phyloP scores from a whole-genome alignment of 2,797 vertebrate species.

The Semotilus atromaculatus region DNA sequence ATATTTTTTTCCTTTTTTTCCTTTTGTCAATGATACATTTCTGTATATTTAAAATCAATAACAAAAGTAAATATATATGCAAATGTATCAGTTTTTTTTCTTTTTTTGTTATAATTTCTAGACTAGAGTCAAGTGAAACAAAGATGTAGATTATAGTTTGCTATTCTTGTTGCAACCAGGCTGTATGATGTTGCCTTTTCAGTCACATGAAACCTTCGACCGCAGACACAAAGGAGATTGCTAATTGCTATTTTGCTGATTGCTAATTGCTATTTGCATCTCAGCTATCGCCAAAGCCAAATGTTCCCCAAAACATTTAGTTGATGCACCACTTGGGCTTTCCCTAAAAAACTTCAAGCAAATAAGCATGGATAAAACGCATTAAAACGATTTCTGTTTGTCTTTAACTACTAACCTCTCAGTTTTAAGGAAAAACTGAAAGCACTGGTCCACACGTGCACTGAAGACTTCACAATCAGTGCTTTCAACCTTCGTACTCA shows the following conservation, averaged over 20 bases:
- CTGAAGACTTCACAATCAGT: constrained; percentile 55
- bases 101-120: not conserved
- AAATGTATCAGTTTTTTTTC: not conserved
- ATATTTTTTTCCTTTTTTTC: no score
- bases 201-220: constrained; percentile 43
- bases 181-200: constrained; percentile 47
- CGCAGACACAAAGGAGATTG: constrained; percentile 58
- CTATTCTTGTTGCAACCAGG: constrained; percentile 14
- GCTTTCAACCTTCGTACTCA: constrained; percentile 62
- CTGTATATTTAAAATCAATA: no score
- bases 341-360: constrained; percentile 28
- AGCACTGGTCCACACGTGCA: constrained; percentile 51
- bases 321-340: constrained; percentile 38
- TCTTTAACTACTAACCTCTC: not conserved
- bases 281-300: constrained; percentile 60
- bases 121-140: not conserved
- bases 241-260: constrained; percentile 80
- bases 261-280: constrained; percentile 78
- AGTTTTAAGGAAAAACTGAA: constrained; percentile 34
- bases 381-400: constrained; percentile 29
- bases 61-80: no score
- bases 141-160: constrained; percentile 31
- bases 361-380: constrained; percentile 16
- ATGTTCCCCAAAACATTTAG: constrained; percentile 50
- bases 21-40: no score